These are phyloP conservation scores for Diloba caeruleocephala DNA, from an alignment of 2,888 invertebrate genomes.

Conservation along the genomic window DNA sequence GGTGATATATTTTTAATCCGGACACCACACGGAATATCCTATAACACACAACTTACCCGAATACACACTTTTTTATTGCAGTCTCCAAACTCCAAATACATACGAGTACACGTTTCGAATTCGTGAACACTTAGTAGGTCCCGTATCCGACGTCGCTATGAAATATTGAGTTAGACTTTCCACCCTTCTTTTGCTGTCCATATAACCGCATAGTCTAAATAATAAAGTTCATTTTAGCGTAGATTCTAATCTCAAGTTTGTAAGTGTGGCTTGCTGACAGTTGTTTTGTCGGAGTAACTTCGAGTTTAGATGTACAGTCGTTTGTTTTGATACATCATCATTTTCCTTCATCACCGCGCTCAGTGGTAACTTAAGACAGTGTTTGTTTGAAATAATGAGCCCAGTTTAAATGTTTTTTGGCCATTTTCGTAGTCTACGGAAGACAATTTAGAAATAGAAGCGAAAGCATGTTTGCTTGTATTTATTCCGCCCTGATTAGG, in stretches of 20 bases:
- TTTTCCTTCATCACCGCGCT: constrained; percentile 40
- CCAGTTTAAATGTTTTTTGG: constrained; percentile 36
- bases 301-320: constrained; percentile 69
- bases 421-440: not conserved
- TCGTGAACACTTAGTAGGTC: constrained; percentile 55
- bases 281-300: constrained; percentile 66
- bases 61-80: not conserved
- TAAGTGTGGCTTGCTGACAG: constrained; percentile 45
- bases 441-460: constrained; percentile 16
- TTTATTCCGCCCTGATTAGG: too few species aligned
- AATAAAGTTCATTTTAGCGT: constrained; percentile 22
- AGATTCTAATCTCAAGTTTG: not conserved
- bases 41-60: too few species aligned
- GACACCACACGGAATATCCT: too few species aligned
- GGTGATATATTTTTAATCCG: too few species aligned
- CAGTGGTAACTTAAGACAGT: constrained; percentile 36
- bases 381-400: constrained; percentile 33
- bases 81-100: not conserved
- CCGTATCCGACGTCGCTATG: constrained; percentile 62
- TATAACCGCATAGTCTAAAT: fast-evolving
- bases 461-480: constrained; percentile 1
- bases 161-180: constrained; percentile 70
- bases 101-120: constrained; percentile 40
- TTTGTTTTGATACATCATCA: constrained; percentile 66
- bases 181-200: constrained; percentile 9